Base-by-base conservation (phyloP, 2,888 invertebrate genomes). In the Sarcophaga variegata region DNA sequence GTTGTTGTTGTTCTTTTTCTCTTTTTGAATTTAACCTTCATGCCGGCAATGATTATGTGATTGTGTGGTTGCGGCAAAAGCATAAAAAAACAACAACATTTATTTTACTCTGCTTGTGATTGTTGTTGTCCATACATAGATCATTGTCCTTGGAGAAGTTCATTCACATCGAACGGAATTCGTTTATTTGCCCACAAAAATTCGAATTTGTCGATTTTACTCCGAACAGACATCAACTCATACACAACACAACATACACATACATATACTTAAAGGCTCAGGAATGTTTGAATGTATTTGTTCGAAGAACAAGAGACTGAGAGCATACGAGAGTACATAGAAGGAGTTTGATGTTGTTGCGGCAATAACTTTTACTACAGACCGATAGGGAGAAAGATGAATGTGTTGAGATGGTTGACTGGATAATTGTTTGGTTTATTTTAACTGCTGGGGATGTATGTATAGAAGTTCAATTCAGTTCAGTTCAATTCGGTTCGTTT, bases 71-170 rank as follows among this genome's bases (percentile, higher is more conserved):
- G 78, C 62, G 45, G 22, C 59, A 63, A 67, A 49, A 64, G n/a
- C 47, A 25, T 11, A 69, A 49, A 63, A 69, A 47, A 27, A 37
- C 37, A 22, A 59, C 22, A 27, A 71, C 70, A 22, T 60, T 49
- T 70, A 64, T 25, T 49, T 27, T 22, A 20, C 66, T 64, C 59
- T 79, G 70, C 70, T 70, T 75, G 62, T 62, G 67, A 45, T 75
- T 59, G 74, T 78, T 54, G 54, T 79, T 79, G 83, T 27, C 81
- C 85, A 89, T 90, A 8, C 37, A 54, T 54, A 90, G 92, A 91
- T 91, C 92, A 92, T 92, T 91, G 91, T 92, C 92, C 91, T 92
- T 92, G 91, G 91, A 82, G 85, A 89, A 91, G 91, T 92, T 92
- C 91, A 92, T 92, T 91, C 91, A 92, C 91, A 90, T 88, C 59